phyloP scores from a whole-genome alignment of 2,797 vertebrate genomes.

The Scomberomorus guttatus region DNA sequence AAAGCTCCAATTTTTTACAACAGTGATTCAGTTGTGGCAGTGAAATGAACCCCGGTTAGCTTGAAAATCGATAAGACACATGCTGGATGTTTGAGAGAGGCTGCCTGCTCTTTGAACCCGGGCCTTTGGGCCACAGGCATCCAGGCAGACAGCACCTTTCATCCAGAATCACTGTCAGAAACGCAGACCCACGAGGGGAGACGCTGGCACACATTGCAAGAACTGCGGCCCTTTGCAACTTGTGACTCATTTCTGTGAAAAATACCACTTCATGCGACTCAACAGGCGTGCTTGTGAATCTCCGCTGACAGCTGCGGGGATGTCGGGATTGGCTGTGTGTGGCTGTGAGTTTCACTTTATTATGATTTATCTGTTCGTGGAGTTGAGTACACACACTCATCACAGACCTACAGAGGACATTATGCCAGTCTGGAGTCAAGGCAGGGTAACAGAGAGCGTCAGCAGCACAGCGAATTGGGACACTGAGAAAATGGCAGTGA shows the following conservation, averaged over 20 bases:
- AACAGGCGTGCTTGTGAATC: slow-evolving; percentile 46
- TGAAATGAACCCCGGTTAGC: slow-evolving; percentile 44
- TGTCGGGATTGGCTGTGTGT: slow-evolving; percentile 22
- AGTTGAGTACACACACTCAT: slow-evolving; percentile 53
- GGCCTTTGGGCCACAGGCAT: slow-evolving; percentile 23
- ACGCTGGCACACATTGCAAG: slow-evolving; percentile 49
- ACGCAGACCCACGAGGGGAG: slow-evolving; percentile 42
- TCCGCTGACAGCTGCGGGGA: slow-evolving; percentile 44
- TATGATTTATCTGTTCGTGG: slow-evolving; percentile 61
- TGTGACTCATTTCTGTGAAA: slow-evolving; percentile 65
- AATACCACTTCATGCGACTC: slow-evolving; percentile 61
- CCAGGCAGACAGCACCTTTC: slow-evolving; percentile 58
- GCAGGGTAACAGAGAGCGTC: slow-evolving; percentile 44
- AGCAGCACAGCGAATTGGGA: slow-evolving; percentile 35
- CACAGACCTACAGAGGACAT: slow-evolving; percentile 39
- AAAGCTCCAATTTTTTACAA: neutral
- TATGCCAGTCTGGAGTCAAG: slow-evolving; percentile 44
- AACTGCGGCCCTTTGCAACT: slow-evolving; percentile 41
- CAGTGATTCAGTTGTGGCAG: neutral
- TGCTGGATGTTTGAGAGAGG: slow-evolving; percentile 39
- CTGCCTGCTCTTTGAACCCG: slow-evolving; percentile 52
- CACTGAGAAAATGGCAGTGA: slow-evolving; percentile 60
- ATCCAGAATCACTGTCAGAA: slow-evolving; percentile 65
- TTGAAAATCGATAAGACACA: slow-evolving; percentile 54
- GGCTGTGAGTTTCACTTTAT: slow-evolving; percentile 52